Evolutionary conservation across 2,888 invertebrate genomes (phyloP).

Genomic region (Melinaea marsaeus): DNA sequence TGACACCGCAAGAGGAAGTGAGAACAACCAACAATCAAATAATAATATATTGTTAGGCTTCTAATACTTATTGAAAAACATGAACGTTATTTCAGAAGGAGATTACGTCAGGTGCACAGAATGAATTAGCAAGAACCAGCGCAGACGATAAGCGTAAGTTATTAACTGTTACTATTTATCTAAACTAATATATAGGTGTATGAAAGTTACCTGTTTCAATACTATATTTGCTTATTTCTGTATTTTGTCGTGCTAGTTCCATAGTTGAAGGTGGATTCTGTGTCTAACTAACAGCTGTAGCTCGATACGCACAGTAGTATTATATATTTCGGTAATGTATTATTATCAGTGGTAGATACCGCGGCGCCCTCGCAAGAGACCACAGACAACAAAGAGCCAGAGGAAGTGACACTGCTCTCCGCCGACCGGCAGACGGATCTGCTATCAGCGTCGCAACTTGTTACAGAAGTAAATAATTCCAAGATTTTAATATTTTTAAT

Average conservation of each 20-base stretch:
- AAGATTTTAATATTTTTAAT: too few relatives aligned
- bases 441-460: slow-evolving; percentile 3
- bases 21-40: neutral
- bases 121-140: slow-evolving; percentile 1
- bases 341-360: neutral
- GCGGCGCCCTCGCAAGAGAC: neutral
- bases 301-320: too few relatives aligned
- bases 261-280: too few relatives aligned
- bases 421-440: slow-evolving; percentile 1
- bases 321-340: too few relatives aligned
- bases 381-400: neutral
- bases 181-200: slow-evolving; percentile 2
- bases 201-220: neutral
- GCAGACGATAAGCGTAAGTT: slow-evolving; percentile 16
- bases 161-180: neutral
- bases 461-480: slow-evolving; percentile 3
- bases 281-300: too few relatives aligned
- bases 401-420: slow-evolving; percentile 5
- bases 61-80: neutral
- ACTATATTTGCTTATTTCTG: too few relatives aligned
- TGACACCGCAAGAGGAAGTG: slow-evolving; percentile 27
- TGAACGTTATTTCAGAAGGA: neutral
- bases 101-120: neutral
- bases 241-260: too few relatives aligned
- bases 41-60: too few relatives aligned